Conservation (phyloP, 2,888 invertebrate genomes). For the Drosophila austrosaltans region DNA sequence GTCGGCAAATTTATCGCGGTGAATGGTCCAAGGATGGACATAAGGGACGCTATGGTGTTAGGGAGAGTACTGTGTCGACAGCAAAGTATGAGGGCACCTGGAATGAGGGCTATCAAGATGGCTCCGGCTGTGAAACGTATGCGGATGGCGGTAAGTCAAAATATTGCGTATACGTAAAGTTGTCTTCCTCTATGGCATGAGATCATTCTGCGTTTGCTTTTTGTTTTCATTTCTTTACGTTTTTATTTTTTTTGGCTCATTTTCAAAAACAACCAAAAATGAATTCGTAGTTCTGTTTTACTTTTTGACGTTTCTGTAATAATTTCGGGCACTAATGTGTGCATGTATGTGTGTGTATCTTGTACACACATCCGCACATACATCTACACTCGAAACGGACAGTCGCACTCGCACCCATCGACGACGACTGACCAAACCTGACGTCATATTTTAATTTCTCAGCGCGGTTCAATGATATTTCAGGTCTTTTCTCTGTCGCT, state of each 20-base stretch:
- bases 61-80: conserved; percentile 96
- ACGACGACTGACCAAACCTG: conserved; percentile 58
- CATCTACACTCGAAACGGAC: neutral
- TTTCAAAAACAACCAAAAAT: conserved; percentile 59
- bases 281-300: conserved; percentile 53
- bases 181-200: conserved; percentile 64
- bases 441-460: conserved; percentile 72
- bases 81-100: conserved; percentile 99
- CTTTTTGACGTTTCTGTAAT: conserved; percentile 73
- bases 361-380: conserved; percentile 20
- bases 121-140: conserved; percentile 99
- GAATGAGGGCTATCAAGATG: conserved; percentile 99
- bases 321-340: conserved; percentile 42
- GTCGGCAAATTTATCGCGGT: conserved; percentile 98
- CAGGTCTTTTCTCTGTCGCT: conserved; percentile 52
- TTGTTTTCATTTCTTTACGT: conserved; percentile 42
- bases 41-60: conserved; percentile 99
- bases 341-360: conserved; percentile 18
- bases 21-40: conserved; percentile 98
- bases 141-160: conserved; percentile 96
- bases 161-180: conserved; percentile 56
- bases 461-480: conserved; percentile 65
- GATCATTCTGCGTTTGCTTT: conserved; percentile 66
- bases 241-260: conserved; percentile 48
- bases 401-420: conserved; percentile 7